Conservation (phyloP, 2,888 invertebrate genomes). For the Norana najaformis region DNA sequence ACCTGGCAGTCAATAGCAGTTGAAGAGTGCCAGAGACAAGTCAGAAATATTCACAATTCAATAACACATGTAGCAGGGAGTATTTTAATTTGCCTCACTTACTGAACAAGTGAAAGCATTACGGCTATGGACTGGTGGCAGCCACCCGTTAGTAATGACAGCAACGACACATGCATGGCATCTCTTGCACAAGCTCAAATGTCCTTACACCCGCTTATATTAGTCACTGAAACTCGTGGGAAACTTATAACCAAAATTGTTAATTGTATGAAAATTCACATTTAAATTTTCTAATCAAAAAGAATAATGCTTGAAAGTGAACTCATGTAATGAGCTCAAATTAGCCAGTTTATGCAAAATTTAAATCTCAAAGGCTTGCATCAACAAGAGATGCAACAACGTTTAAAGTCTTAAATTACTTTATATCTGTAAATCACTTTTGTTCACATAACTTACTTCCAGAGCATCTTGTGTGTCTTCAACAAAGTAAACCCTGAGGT, state of each 20-base stretch:
- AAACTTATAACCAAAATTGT: too few species aligned
- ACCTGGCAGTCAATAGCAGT: neutral
- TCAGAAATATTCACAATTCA: neutral
- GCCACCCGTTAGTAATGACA: too few species aligned
- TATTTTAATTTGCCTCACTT: too few species aligned
- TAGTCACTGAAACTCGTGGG: too few species aligned
- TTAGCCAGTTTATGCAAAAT: neutral
- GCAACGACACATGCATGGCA: neutral
- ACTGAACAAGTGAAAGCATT: neutral
- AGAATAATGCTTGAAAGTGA: too few species aligned
- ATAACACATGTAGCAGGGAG: neutral
- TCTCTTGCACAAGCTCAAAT: neutral
- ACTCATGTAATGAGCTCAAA: too few species aligned
- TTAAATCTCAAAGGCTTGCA: neutral
- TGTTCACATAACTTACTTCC: slow-evolving; percentile 68
- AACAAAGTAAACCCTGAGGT: slow-evolving; percentile 84
- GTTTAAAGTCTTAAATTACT: neutral
- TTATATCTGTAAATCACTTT: neutral
- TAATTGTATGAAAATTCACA: too few species aligned
- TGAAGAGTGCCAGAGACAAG: neutral
- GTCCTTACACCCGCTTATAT: neutral
- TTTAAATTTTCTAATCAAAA: too few species aligned
- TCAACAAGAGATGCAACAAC: neutral
- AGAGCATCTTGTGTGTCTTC: slow-evolving; percentile 90
- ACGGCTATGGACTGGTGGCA: neutral